These are phyloP conservation scores for Hystrix cristata DNA, from an alignment of 2,113 vertebrate genomes.

Conservation along the genomic window DNA sequence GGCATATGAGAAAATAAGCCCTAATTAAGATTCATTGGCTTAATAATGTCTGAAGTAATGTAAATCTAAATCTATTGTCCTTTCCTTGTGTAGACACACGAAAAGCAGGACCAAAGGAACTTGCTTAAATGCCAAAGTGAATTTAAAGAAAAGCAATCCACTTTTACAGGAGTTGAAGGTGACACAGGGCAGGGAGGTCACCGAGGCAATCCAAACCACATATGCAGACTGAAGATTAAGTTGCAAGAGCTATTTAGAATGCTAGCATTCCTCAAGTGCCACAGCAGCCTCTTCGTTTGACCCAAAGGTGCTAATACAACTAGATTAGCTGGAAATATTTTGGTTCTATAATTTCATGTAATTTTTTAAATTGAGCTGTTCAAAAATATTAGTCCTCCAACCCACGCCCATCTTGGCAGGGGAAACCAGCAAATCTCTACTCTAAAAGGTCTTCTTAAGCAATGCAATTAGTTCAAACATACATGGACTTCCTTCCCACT, in stretches of 20 bases:
- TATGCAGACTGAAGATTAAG: background rate
- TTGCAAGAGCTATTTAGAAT: background rate
- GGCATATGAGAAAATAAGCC: background rate
- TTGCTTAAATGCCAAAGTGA: background rate
- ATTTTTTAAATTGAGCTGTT: background rate
- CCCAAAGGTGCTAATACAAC: background rate
- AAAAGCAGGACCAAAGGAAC: background rate
- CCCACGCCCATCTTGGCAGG: background rate
- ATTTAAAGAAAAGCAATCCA: background rate
- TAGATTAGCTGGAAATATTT: background rate
- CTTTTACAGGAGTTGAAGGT: background rate
- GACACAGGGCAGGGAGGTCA: background rate
- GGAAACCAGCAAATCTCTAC: background rate
- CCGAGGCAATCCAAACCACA: background rate
- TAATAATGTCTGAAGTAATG: background rate
- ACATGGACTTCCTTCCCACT: background rate
- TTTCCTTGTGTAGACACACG: background rate
- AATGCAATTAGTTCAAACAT: background rate
- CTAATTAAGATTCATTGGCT: background rate
- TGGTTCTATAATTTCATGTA: background rate
- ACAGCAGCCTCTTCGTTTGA: background rate
- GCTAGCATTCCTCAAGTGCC: background rate
- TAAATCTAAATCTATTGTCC: background rate
- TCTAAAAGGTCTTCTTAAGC: background rate
- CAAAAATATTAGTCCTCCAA: conserved; percentile 8